Evolutionary conservation across 2,888 invertebrate genomes (phyloP).

Genomic region (Pheosia tremula): DNA sequence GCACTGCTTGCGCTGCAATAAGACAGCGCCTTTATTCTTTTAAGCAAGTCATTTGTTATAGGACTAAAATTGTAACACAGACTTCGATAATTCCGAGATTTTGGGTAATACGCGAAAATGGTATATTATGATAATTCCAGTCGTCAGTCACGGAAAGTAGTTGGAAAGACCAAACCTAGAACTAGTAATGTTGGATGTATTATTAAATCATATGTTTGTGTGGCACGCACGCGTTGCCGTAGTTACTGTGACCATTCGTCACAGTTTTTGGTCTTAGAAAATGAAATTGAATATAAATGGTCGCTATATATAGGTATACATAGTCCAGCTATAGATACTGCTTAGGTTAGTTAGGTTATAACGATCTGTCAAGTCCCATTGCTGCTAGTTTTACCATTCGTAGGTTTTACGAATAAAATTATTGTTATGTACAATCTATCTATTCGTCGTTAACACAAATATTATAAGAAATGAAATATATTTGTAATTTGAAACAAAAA

Average conservation of each 20-base stretch:
- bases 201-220: slow-evolving; percentile 55
- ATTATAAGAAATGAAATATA: background rate
- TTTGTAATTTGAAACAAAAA: slow-evolving; percentile 16
- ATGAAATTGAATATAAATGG: background rate
- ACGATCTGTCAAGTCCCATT: no score
- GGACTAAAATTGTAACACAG: slow-evolving; percentile 10
- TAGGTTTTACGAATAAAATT: no score
- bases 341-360: no score
- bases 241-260: slow-evolving; percentile 48
- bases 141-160: slow-evolving; percentile 36
- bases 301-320: background rate
- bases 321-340: background rate
- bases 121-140: slow-evolving; percentile 32
- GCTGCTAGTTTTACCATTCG: no score
- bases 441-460: no score
- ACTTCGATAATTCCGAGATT: slow-evolving; percentile 18
- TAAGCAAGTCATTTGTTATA: no score
- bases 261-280: slow-evolving; percentile 37
- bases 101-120: slow-evolving; percentile 35
- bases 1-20: background rate
- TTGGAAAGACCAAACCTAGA: slow-evolving; percentile 31
- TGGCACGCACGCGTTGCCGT: slow-evolving; percentile 47
- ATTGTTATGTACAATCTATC: no score
- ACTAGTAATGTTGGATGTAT: slow-evolving; percentile 43
- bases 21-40: no score